phyloP scores from a whole-genome alignment of 2,888 invertebrate species.

The Blastobasis adustella region DNA sequence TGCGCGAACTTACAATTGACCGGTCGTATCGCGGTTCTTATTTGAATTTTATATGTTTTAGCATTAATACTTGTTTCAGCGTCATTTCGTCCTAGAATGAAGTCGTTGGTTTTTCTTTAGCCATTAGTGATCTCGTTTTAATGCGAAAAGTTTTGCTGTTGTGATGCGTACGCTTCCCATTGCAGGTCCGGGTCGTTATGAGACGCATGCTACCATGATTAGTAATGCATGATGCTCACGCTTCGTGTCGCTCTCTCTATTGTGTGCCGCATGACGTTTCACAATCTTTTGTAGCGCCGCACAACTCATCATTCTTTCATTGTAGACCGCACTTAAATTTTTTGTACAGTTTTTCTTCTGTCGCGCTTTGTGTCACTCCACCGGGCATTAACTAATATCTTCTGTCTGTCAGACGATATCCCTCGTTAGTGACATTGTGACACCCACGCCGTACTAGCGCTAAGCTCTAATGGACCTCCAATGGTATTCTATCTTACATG shows the following conservation, averaged over 20 bases:
- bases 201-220: slow-evolving; percentile 45
- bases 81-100: too few relatives aligned
- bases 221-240: slow-evolving; percentile 58
- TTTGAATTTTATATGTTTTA: too few relatives aligned
- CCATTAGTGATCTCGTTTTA: too few relatives aligned
- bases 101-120: too few relatives aligned
- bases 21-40: too few relatives aligned
- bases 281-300: slow-evolving; percentile 55
- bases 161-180: neutral
- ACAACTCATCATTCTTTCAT: slow-evolving; percentile 48
- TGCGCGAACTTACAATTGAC: too few relatives aligned
- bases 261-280: slow-evolving; percentile 58
- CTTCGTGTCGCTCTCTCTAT: slow-evolving; percentile 60
- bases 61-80: too few relatives aligned
- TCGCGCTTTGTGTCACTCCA: slow-evolving; percentile 39
- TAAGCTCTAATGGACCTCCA: slow-evolving; percentile 45
- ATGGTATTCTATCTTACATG: slow-evolving; percentile 49
- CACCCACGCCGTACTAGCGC: slow-evolving; percentile 46
- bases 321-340: slow-evolving; percentile 40
- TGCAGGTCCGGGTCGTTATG: slow-evolving; percentile 19
- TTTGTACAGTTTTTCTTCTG: slow-evolving; percentile 45
- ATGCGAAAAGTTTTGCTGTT: neutral
- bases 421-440: slow-evolving; percentile 65
- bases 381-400: slow-evolving; percentile 53
- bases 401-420: slow-evolving; percentile 60